Base-by-base conservation (phyloP, 2,113 vertebrate species). In the Origma solitaria region DNA sequence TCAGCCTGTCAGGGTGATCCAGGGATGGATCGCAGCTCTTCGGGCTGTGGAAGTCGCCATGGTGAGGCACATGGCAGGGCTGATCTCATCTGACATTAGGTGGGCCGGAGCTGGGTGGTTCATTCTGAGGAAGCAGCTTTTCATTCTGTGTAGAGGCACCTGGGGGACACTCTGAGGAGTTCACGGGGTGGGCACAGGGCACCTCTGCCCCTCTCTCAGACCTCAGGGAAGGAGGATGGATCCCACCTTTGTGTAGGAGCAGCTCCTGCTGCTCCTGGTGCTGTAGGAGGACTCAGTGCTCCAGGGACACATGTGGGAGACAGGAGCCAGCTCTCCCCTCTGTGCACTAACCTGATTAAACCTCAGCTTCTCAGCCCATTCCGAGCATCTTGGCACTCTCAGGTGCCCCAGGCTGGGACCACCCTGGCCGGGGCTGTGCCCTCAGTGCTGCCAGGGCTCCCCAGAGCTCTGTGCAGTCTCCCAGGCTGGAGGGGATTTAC, bases 71-170 rank as follows among this genome's bases (percentile, higher is more conserved):
- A 28, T 0, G 3, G 65, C 51, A 54, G 51, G 70, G 61, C 62
- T 64, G 27, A 71, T 11, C 66, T 64, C 78, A 27, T 10, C 42
- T 49, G 7, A 1, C 0, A 0, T 6, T 18, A 9, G 33, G 19
- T 8, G 44, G 51, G 35, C n/a, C 16, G 18, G 35, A 35, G 24
- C 9, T 38, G 70, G 60, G 2, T 8, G 9, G 47, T 35, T 91
- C 51, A 30, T 44, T 92, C 61, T 45, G 50, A 66, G 20, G 56
- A 0, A 61, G 37, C 38, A 40, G 28, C 54, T 22, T 77, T 64
- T 15, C 27, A 2, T 45, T 54, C 60, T 1, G 1, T 20, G 21
- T 24, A 8, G 57, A 76, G 68, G 64, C 37, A 50, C 47, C 15
- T 21, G 37, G 44, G 40, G 62, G 40, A 27, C 28, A 58, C 9